phyloP scores from a whole-genome alignment of 2,113 vertebrate species.

The Sebastes fasciatus region DNA sequence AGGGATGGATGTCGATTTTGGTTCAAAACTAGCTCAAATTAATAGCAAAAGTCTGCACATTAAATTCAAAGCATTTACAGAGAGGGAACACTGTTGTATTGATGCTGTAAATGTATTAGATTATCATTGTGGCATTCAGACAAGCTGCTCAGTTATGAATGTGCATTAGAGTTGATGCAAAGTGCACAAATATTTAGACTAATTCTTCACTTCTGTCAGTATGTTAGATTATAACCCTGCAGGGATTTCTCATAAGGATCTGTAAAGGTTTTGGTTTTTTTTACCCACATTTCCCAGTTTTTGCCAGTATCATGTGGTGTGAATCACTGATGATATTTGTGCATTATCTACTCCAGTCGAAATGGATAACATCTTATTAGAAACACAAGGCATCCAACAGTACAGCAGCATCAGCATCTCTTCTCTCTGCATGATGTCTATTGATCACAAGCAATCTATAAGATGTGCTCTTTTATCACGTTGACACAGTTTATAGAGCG shows the following conservation, averaged over 20 bases:
- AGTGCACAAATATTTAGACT: background rate
- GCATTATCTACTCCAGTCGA: background rate
- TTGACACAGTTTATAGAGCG: background rate
- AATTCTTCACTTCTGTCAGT: background rate
- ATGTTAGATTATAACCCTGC: background rate
- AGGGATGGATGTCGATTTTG: background rate
- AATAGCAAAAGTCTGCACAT: background rate
- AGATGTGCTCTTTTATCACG: background rate
- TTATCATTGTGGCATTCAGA: background rate
- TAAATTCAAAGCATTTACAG: background rate
- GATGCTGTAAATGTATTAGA: background rate
- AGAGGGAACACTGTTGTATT: background rate
- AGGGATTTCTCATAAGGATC: background rate
- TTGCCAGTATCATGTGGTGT: background rate
- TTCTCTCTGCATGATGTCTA: slow-evolving; percentile 10
- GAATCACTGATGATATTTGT: background rate
- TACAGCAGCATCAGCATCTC: background rate
- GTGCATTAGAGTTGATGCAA: slow-evolving; percentile 2
- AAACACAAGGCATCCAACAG: slow-evolving; percentile 2
- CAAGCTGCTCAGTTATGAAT: background rate
- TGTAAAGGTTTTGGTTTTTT: background rate
- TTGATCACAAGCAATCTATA: background rate
- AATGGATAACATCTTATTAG: background rate
- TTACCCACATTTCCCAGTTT: background rate
- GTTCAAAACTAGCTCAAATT: background rate